A percentile compares a stretch with the other conserved stretches of the same genome.
phyloP scores from a whole-genome alignment of 2,113 vertebrate genomes.

The Accipiter cooperii region DNA sequence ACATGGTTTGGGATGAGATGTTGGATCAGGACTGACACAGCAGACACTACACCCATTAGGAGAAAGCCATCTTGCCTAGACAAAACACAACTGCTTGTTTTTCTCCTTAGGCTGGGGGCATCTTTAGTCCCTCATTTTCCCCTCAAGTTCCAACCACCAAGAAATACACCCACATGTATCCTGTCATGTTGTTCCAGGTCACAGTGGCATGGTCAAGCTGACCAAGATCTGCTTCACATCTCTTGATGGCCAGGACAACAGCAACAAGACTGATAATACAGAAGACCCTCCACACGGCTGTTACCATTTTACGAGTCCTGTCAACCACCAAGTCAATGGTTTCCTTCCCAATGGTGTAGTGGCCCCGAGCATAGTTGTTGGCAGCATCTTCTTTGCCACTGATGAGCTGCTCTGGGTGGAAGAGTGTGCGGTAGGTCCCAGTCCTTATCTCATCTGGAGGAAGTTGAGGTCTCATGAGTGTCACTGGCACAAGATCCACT shows the following conservation, averaged over 20 bases:
- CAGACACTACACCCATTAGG: background rate
- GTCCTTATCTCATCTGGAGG: conserved; percentile 72
- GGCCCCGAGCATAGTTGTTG: conserved; percentile 55
- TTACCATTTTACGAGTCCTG: conserved; percentile 44
- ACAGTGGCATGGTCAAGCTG: background rate
- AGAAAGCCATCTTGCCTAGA: background rate
- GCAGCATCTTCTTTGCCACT: conserved; percentile 63
- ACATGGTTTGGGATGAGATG: no score
- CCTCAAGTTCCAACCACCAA: background rate
- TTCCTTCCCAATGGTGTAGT: conserved; percentile 57
- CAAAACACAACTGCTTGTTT: background rate
- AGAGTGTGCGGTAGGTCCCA: conserved; percentile 70
- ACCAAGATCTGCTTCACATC: background rate
- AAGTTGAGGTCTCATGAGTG: background rate
- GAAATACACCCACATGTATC: no score
- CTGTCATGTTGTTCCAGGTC: background rate
- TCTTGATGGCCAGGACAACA: background rate
- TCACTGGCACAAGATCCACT: background rate
- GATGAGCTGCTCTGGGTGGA: conserved; percentile 66
- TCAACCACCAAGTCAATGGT: conserved; percentile 17
- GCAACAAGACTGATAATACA: no score
- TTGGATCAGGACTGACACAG: background rate
- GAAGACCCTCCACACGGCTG: background rate
- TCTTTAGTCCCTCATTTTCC: background rate
- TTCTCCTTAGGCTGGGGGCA: background rate